A percentile compares a stretch with the other conserved stretches of the same genome.
Evolutionary conservation across 2,888 invertebrate genomes (phyloP).

Genomic region (Mantis religiosa): DNA sequence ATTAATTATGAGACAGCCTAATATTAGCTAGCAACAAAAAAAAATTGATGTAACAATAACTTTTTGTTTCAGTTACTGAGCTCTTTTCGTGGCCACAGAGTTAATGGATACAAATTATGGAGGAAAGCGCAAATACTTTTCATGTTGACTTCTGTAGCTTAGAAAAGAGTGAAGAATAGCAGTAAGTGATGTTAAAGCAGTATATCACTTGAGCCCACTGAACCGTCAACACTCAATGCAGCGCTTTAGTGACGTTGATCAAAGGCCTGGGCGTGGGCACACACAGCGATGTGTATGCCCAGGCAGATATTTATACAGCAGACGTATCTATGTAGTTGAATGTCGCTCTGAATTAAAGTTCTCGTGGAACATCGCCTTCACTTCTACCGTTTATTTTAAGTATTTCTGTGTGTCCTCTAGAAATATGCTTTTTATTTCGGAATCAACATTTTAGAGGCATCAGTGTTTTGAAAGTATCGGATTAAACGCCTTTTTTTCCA

Average conservation of each 20-base stretch:
- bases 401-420: background rate
- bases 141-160: too few species aligned
- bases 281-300: background rate
- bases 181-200: too few species aligned
- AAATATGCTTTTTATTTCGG: background rate
- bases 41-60: too few species aligned
- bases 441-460: background rate
- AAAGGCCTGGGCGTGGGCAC: background rate
- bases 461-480: background rate
- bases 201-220: background rate
- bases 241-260: background rate
- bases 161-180: too few species aligned
- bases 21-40: too few species aligned
- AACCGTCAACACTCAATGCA: background rate
- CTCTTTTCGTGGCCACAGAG: too few species aligned
- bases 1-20: too few species aligned
- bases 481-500: background rate
- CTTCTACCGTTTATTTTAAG: slow-evolving; percentile 4
- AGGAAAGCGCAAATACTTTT: too few species aligned
- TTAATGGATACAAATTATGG: too few species aligned
- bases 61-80: too few species aligned
- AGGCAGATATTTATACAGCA: background rate
- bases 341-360: background rate
- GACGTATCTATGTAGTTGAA: background rate
- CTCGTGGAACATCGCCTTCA: background rate